Conservation (phyloP, 1,140 invertebrate genomes). For the Eulimnadia texana region DNA sequence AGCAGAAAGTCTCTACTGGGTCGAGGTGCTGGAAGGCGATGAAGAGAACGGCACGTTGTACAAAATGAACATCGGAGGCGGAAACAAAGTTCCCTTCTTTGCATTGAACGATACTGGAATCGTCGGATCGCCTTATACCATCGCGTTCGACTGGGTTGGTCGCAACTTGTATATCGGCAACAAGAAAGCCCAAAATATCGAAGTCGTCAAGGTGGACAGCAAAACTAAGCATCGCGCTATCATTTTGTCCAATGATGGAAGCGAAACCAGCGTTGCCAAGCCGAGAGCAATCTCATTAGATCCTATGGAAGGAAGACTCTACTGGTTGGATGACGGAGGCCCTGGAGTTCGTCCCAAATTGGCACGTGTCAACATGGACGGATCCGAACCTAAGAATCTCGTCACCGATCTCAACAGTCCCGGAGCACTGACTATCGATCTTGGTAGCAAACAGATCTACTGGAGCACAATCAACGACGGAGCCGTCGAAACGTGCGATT, state of each 20-base stretch:
- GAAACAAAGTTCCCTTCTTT: conserved; percentile 73
- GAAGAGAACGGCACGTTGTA: conserved; percentile 52
- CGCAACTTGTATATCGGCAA: conserved; percentile 91
- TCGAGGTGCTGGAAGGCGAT: conserved; percentile 50
- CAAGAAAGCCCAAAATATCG: conserved; percentile 76
- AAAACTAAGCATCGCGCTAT: conserved; percentile 70
- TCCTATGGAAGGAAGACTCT: conserved; percentile 76
- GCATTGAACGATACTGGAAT: conserved; percentile 56
- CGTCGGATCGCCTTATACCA: conserved; percentile 73
- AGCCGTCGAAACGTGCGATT: conserved; percentile 52
- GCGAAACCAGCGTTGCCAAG: conserved; percentile 64
- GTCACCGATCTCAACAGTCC: conserved; percentile 49
- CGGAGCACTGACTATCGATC: conserved; percentile 71
- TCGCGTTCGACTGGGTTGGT: conserved; percentile 93
- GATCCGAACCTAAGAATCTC: conserved; percentile 51
- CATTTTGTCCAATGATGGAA: conserved; percentile 81
- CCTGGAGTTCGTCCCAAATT: conserved; percentile 81
- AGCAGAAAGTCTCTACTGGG: conserved; percentile 66
- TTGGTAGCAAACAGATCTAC: conserved; percentile 67
- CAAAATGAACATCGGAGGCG: conserved; percentile 65
- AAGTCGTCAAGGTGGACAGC: conserved; percentile 74
- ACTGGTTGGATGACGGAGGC: conserved; percentile 92
- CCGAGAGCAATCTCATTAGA: conserved; percentile 79
- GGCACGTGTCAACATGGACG: conserved; percentile 86
- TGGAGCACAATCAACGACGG: conserved; percentile 65